A percentile compares a stretch with the other conserved stretches of the same genome.
These are phyloP conservation scores for Morone saxatilis DNA, from an alignment of 2,113 vertebrate species.

Conservation along the genomic window DNA sequence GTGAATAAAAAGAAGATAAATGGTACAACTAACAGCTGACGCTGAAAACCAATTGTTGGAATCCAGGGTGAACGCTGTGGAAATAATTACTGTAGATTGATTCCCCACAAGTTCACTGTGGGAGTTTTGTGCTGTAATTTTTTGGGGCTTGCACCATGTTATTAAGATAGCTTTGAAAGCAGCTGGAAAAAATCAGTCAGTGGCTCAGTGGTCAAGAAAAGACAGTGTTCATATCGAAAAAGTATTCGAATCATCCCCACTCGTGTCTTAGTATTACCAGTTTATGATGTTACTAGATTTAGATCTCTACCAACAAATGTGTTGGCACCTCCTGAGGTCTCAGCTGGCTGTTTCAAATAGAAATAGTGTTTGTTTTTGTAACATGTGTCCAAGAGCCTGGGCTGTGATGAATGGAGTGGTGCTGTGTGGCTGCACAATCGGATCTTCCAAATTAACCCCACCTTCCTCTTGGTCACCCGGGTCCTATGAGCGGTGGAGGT, in stretches of 20 bases:
- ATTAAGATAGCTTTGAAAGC: conserved; percentile 18
- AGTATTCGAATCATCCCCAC: conserved; percentile 16
- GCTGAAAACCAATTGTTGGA: neutral
- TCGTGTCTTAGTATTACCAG: conserved; percentile 1
- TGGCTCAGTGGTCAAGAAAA: neutral
- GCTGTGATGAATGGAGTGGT: conserved; percentile 13
- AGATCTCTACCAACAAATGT: neutral
- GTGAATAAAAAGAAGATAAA: conserved; percentile 1
- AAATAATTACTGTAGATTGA: conserved; percentile 13
- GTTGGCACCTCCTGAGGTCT: neutral
- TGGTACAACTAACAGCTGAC: neutral
- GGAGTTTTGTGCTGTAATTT: conserved; percentile 27
- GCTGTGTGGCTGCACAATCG: neutral
- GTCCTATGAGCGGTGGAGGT: conserved; percentile 21
- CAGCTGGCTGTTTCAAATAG: conserved; percentile 7
- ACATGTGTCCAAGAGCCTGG: neutral
- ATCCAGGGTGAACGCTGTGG: conserved; percentile 3
- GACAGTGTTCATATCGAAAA: conserved; percentile 8
- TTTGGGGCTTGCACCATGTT: conserved; percentile 24
- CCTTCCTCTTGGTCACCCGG: conserved; percentile 8
- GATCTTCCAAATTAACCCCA: conserved; percentile 11
- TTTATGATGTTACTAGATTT: neutral
- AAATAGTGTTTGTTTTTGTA: neutral
- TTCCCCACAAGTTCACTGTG: conserved; percentile 13
- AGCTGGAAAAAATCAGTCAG: conserved; percentile 22